Base-by-base conservation (phyloP, 2,113 vertebrate genomes). In the Heterotis niloticus region DNA sequence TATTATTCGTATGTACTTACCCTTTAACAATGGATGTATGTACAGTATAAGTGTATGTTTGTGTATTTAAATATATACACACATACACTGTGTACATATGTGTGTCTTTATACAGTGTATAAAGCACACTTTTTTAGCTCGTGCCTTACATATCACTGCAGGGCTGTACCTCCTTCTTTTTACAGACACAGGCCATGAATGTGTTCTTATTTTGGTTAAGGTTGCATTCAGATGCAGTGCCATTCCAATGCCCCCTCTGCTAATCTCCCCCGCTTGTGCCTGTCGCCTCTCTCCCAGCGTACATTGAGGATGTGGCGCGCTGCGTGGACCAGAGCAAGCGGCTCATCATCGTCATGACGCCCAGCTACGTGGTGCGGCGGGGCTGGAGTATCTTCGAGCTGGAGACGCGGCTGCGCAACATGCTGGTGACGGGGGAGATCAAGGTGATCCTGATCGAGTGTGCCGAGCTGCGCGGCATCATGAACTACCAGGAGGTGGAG, bases 401-500 rank as follows among this genome's bases (percentile, higher is more conserved):
- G 91, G 98, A 99, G 92, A 98, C 96, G 0, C 94, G 97, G 79
- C 96, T 99, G 85, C 95, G 97, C 85, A 98, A 95, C 90, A 97
- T 98, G 95, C 92, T 99, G 84, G 94, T 94, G 82, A 97, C 95
- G 0, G 98, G 98, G 4, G 96, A 98, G 91, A 97, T 98, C 86
- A 99, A 98, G 91, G 98, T 99, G 83, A 98, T 99, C 88, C 90
- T 99, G 65, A 99, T 99, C 12, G 98, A 99, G 88, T 99, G 98
- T 83, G 96, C 96, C 81, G 96, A 98, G 90, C 91, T 99, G 52
- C 93, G 95, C 57, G 96, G 96, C 89, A 95, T 99, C 90, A 98
- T 99, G 94, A 99, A 99, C 94, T 99, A 99, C 93, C 98, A 99
- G 90, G 98, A 99, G 83, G 96, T 99, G 23, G 97, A 99, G 89